Evolutionary conservation across 2,113 vertebrate genomes (phyloP), one percentile per base, ranked within the genome.

Genomic region (Parotia lawesii): DNA sequence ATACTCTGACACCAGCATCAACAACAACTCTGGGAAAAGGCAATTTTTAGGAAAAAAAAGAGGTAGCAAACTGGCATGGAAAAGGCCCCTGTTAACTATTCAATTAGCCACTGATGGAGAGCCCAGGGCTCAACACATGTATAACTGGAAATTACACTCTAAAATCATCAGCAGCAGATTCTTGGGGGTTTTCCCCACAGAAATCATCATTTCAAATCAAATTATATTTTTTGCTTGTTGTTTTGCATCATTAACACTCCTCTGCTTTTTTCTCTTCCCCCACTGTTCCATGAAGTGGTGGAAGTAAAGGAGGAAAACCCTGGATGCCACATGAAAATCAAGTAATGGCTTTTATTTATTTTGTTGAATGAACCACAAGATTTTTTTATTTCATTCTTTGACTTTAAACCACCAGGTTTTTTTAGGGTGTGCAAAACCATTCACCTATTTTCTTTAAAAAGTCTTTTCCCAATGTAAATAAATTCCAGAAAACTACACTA

Each of bases 101-200:
- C 6, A 20, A 60, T 37, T 4, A 10, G 10, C 33, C 53, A 10
- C 6, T 31, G 44, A 35, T 35, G 18, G 31, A 22, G 5, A 62
- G 6, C 9, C 6, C 29, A 54, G 4, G 17, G 10, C 4, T 80
- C 18, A 65, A 18, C 2, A 8, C 0, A 3, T 1, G 2, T 23
- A 15, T 27, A 37, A 54, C 20, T 50, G 13, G 56, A 85, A 75
- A 80, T 38, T 5, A 6, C 15, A 69, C 25, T 47, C 40, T 44
- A 45, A 75, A 72, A 73, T 19, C 2, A 13, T 83, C 61, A 53
- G 15, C 0, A 0, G 24, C 18, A 67, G 7, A 54, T 50, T 61
- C n/a, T 51, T 5, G 2, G 0, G 3, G 1, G 0, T 4, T 31
- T 82, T 54, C 60, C 45, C 6, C 19, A 57, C 13, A 48, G 8